Conservation (phyloP, 2,797 vertebrate species). For the Peromyscus nudipes region DNA sequence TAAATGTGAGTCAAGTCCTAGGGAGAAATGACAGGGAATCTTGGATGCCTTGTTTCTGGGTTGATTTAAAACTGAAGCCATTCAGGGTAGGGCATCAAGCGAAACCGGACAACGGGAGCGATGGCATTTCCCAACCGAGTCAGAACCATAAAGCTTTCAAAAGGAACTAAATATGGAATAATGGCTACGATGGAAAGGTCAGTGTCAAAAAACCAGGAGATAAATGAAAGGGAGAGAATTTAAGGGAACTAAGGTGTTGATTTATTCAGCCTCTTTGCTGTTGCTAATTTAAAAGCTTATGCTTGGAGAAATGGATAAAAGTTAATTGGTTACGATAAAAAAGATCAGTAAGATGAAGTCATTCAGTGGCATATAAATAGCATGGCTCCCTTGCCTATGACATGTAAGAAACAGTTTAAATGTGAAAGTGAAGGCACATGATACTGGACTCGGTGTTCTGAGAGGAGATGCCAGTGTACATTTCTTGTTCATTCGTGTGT, state of each 20-base stretch:
- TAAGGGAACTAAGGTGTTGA: background rate
- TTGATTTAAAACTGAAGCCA: background rate
- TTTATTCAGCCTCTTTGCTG: background rate
- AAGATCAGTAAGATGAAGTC: background rate
- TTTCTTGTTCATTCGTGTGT: background rate
- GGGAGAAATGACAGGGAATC: background rate
- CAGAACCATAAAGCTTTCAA: background rate
- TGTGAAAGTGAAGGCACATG: background rate
- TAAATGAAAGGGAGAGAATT: background rate
- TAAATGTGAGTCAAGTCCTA: background rate
- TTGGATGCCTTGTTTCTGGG: background rate
- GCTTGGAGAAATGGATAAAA: background rate
- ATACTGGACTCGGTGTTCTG: background rate
- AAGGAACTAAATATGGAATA: background rate
- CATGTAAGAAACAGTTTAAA: background rate
- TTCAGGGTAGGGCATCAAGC: background rate
- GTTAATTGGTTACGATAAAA: constrained; percentile 3
- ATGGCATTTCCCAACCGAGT: background rate
- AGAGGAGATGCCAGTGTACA: background rate
- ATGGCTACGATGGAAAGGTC: background rate
- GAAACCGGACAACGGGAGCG: background rate
- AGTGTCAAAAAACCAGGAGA: constrained; percentile 19
- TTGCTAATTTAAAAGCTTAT: constrained; percentile 22
- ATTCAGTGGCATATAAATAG: background rate
- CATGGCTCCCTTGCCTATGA: background rate